Evolutionary conservation across 2,113 vertebrate species (phyloP).

Genomic region (Seriola aureovittata): DNA sequence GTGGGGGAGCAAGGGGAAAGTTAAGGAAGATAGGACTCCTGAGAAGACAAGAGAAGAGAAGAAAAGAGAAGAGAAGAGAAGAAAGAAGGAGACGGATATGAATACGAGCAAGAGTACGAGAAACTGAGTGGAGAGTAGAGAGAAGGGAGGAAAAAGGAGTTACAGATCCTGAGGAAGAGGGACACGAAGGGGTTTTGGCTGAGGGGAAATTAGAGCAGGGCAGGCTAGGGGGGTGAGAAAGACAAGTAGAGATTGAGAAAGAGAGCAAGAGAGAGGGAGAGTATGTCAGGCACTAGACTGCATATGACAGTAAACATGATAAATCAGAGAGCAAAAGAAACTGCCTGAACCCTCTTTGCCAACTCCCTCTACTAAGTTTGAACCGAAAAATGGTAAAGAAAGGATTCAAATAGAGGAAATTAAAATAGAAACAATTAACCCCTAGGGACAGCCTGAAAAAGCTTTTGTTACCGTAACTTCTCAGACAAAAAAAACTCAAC

Average conservation of each 20-base stretch:
- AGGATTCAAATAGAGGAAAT: background rate
- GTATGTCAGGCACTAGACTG: conserved; percentile 19
- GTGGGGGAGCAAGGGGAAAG: conserved; percentile 25
- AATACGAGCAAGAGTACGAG: background rate
- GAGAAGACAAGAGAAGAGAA: conserved; percentile 18
- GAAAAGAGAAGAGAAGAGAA: conserved; percentile 26
- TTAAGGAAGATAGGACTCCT: conserved; percentile 25
- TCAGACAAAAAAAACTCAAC: background rate
- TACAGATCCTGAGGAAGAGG: conserved; percentile 63
- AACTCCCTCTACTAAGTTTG: background rate
- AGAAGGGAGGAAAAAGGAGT: conserved; percentile 36
- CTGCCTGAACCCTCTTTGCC: background rate
- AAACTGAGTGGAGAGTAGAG: conserved; percentile 11
- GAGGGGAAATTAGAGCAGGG: conserved; percentile 51
- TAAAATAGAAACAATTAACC: background rate
- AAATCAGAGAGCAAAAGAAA: conserved; percentile 21
- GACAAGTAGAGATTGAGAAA: conserved; percentile 8
- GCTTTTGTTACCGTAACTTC: background rate
- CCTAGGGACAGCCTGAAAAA: background rate
- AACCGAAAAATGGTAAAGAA: background rate
- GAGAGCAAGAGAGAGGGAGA: background rate
- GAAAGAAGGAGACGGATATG: conserved; percentile 25
- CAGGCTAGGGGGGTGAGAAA: conserved; percentile 35
- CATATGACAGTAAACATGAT: conserved; percentile 36
- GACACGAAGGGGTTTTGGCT: conserved; percentile 61